Conservation (phyloP, 1,140 invertebrate genomes). For the Akabosia matsudoensis region DNA sequence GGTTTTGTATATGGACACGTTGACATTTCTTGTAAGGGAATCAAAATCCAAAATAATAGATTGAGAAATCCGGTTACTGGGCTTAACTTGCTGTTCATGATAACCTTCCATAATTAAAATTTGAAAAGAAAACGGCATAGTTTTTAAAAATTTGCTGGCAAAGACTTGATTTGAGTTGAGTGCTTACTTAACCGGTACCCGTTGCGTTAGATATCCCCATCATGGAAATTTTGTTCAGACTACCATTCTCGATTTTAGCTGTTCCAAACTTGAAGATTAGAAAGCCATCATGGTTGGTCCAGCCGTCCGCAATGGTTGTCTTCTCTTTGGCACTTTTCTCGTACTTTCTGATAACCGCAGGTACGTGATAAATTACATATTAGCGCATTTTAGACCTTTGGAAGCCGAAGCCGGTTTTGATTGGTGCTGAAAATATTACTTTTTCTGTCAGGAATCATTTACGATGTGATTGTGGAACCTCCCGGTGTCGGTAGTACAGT, state of each 20-base stretch:
- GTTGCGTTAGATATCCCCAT: too few relatives aligned
- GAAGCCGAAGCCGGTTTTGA: neutral
- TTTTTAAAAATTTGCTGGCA: neutral
- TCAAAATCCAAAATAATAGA: neutral
- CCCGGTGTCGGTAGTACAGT: conserved; percentile 96
- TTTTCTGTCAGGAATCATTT: conserved; percentile 81
- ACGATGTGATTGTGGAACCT: conserved; percentile 97
- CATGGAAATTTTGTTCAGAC: conserved; percentile 74
- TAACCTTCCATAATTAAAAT: neutral
- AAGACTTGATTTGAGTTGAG: neutral
- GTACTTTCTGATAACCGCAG: conserved; percentile 97
- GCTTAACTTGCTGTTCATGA: neutral
- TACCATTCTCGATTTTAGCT: conserved; percentile 80
- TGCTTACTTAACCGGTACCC: neutral
- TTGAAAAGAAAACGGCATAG: neutral
- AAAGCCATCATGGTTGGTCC: conserved; percentile 81
- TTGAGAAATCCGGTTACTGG: neutral
- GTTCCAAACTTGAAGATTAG: conserved; percentile 90
- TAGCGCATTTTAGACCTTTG: conserved; percentile 26
- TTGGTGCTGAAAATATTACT: conserved; percentile 33
- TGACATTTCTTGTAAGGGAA: neutral
- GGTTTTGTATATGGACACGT: conserved; percentile 5
- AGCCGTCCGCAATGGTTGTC: conserved; percentile 89
- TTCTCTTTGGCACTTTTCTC: conserved; percentile 86
- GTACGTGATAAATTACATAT: conserved; percentile 60